Percentiles rank a stretch among this genome's conserved stretches.
These are phyloP conservation scores for Tillus elongatus DNA, from an alignment of 2,888 invertebrate genomes.

Conservation along the genomic window DNA sequence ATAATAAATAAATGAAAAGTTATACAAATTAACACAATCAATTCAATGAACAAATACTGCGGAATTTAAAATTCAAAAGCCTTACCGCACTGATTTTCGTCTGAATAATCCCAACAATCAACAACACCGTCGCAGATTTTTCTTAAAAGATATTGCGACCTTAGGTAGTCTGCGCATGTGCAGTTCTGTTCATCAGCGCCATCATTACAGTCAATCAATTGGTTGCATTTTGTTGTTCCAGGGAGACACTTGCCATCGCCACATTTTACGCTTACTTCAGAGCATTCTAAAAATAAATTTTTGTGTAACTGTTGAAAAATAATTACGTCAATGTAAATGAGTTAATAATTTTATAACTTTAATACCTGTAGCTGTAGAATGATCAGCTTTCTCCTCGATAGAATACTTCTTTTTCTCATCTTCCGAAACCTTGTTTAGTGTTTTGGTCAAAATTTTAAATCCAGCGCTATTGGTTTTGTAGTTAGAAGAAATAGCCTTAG, in stretches of 20 bases:
- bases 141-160: slow-evolving; percentile 56
- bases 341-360: too few relatives aligned
- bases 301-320: too few relatives aligned
- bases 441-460: slow-evolving; percentile 56
- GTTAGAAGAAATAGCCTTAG: slow-evolving; percentile 52
- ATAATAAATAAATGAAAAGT: too few relatives aligned
- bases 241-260: slow-evolving; percentile 56
- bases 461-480: slow-evolving; percentile 56
- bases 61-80: too few relatives aligned
- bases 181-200: slow-evolving; percentile 66
- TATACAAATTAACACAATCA: too few relatives aligned
- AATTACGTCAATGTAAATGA: too few relatives aligned
- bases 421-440: slow-evolving; percentile 48
- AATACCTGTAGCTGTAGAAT: too few relatives aligned
- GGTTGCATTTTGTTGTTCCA: slow-evolving; percentile 58
- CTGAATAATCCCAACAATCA: slow-evolving; percentile 73
- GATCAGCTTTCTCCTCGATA: too few relatives aligned
- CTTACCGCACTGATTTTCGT: slow-evolving; percentile 67
- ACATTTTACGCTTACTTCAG: slow-evolving; percentile 45
- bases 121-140: slow-evolving; percentile 73
- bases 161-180: slow-evolving; percentile 65
- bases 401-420: slow-evolving; percentile 37
- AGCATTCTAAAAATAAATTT: too few relatives aligned
- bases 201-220: slow-evolving; percentile 58
- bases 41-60: too few relatives aligned